phyloP scores from a whole-genome alignment of 2,888 invertebrate species.

The Zeuzera pyrina region DNA sequence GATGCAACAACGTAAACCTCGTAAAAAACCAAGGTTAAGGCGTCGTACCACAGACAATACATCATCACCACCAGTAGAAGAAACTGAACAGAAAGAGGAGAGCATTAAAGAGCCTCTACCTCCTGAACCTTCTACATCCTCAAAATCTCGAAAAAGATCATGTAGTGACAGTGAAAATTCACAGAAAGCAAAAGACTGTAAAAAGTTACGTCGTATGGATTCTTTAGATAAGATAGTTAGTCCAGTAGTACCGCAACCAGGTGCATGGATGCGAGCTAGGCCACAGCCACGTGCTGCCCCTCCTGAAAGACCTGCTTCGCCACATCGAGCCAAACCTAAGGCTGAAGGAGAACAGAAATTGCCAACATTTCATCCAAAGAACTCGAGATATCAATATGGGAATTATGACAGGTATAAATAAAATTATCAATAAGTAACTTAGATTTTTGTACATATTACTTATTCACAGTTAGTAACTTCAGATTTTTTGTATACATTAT shows the following conservation, averaged over 20 bases:
- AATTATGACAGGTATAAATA: slow-evolving; percentile 88
- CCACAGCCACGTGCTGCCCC: slow-evolving; percentile 45
- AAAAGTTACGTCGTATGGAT: slow-evolving; percentile 78
- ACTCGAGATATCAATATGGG: slow-evolving; percentile 91
- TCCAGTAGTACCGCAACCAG: slow-evolving; percentile 92
- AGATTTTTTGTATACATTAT: not conserved
- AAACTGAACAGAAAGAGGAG: slow-evolving; percentile 35
- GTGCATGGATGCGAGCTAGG: slow-evolving; percentile 81
- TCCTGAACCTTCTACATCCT: slow-evolving; percentile 51
- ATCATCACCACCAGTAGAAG: slow-evolving; percentile 27
- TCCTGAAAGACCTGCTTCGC: slow-evolving; percentile 63
- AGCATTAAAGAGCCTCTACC: slow-evolving; percentile 45
- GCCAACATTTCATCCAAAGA: slow-evolving; percentile 82
- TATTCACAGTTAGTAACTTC: no score
- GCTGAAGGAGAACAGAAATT: slow-evolving; percentile 57
- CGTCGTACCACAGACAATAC: slow-evolving; percentile 61
- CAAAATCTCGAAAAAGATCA: slow-evolving; percentile 60
- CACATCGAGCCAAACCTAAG: slow-evolving; percentile 43
- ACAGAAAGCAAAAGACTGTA: slow-evolving; percentile 63
- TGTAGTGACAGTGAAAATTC: slow-evolving; percentile 71
- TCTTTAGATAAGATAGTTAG: slow-evolving; percentile 92
- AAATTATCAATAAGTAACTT: no score
- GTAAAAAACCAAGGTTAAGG: slow-evolving; percentile 77
- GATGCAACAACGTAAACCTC: slow-evolving; percentile 79
- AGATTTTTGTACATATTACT: not conserved